Percentiles rank a stretch among this genome's conserved stretches.
These are phyloP conservation scores for Sceliomorpha sp. DNA, from an alignment of 2,888 invertebrate genomes.

Conservation along the genomic window DNA sequence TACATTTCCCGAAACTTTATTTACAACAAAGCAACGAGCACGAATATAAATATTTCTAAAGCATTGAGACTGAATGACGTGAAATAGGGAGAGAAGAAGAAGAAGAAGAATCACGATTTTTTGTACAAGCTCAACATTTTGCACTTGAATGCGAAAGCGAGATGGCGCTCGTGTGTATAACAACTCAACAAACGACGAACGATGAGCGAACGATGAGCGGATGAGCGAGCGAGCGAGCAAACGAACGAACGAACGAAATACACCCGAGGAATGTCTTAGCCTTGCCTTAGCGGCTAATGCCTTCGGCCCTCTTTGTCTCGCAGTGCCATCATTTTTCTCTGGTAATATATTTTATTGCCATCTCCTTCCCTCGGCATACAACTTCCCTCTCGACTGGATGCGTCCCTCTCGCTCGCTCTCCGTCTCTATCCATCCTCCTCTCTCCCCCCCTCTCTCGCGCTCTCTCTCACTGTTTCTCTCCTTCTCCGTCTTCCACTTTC, in stretches of 20 bases:
- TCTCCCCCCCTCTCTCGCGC: slow-evolving; percentile 8
- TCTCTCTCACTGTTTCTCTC: slow-evolving; percentile 26
- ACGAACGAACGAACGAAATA: no score
- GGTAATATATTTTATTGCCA: slow-evolving; percentile 77
- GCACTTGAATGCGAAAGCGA: slow-evolving; percentile 45
- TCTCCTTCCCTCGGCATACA: slow-evolving; percentile 58
- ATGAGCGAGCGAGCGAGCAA: no score
- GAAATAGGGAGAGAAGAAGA: no score
- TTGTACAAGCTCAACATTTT: slow-evolving; percentile 38
- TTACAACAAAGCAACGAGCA: no score
- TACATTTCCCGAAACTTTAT: no score
- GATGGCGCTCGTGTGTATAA: slow-evolving; percentile 29
- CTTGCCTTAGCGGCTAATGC: slow-evolving; percentile 66
- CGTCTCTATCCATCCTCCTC: slow-evolving; percentile 29
- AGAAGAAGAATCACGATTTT: no score
- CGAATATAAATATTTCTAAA: no score
- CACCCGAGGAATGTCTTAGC: slow-evolving; percentile 66
- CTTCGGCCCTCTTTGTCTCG: slow-evolving; percentile 71
- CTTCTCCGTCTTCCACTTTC: slow-evolving; percentile 26
- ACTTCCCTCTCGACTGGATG: slow-evolving; percentile 49
- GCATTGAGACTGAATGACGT: no score
- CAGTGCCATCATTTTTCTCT: slow-evolving; percentile 75
- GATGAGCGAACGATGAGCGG: no score
- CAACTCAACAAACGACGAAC: slow-evolving; percentile 53
- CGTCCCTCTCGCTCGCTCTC: slow-evolving; percentile 26